Base-by-base conservation (phyloP, 1,140 invertebrate genomes). In the Grapholita molesta region DNA sequence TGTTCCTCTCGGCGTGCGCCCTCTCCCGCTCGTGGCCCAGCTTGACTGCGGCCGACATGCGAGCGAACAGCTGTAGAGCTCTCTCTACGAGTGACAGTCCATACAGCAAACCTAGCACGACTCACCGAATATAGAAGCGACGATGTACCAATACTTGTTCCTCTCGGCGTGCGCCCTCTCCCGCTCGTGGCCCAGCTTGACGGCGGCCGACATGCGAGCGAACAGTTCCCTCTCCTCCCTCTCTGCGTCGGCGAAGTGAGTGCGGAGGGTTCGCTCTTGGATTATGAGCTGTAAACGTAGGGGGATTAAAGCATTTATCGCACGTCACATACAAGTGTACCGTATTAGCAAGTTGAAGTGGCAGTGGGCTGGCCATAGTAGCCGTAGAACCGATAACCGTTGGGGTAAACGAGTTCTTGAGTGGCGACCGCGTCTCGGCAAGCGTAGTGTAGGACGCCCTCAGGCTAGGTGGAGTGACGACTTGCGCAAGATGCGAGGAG, bases 91-190 rank as follows among this genome's bases (percentile, higher is more conserved):
- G n/a, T n/a, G n/a, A n/a, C n/a, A n/a, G n/a, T n/a, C n/a, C n/a
- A n/a, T n/a, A n/a, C n/a, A n/a, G n/a, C n/a, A n/a, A n/a, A n/a
- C n/a, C n/a, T n/a, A n/a, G n/a, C n/a, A n/a, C n/a, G n/a, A 67
- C 85, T 86, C 71, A 89, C 91, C 90, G 48, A 95, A 83, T 73
- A 96, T 89, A 4, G 95, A 96, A 12, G 95, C 95, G 21, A 95
- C 94, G 55, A 96, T 93, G 65, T 95, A 96, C 95, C 95, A 96
- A 78, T 96, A 96, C 84, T 96, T 96, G 67, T 95, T 96, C 73
- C 94, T 92, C 82, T 96, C 95, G 11, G 95, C 95, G 79, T 95
- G 94, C 2, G 95, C 94, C 52, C 95, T 82, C 83, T 96, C 96
- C 70, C 95, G 93, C 78, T 96, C 95, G 77, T 96, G 96, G 68